Evolutionary conservation across 2,888 invertebrate species (phyloP).

Genomic region (Ametastegia equiseti): DNA sequence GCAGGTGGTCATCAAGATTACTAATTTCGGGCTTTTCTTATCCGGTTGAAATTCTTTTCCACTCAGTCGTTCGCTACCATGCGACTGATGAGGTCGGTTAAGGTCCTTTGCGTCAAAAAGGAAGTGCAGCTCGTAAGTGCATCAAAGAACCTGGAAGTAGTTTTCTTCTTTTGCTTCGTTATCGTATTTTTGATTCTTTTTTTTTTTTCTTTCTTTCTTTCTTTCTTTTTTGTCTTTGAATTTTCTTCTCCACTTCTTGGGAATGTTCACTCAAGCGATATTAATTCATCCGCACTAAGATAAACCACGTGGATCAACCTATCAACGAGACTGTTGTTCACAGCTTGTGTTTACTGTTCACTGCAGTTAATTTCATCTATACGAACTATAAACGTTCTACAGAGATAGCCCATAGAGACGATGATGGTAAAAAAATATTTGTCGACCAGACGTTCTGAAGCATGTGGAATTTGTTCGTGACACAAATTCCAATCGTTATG

Average conservation of each 20-base stretch:
- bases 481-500: slow-evolving; percentile 18
- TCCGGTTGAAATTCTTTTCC: neutral
- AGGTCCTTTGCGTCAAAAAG: slow-evolving; percentile 39
- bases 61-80: slow-evolving; percentile 25
- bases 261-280: neutral
- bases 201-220: neutral
- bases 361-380: neutral
- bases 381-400: neutral
- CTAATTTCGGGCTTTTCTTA: neutral
- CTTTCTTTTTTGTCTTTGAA: neutral
- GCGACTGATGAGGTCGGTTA: slow-evolving; percentile 42
- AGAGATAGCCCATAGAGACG: neutral
- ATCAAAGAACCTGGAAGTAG: neutral
- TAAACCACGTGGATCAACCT: neutral
- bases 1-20: neutral
- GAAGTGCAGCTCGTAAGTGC: slow-evolving; percentile 44
- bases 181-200: too few species aligned
- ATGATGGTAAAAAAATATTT: neutral
- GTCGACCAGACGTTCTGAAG: slow-evolving; percentile 20
- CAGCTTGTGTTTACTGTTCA: slow-evolving; percentile 1
- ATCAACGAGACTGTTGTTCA: slow-evolving; percentile 14
- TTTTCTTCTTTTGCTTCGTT: neutral
- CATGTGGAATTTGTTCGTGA: slow-evolving; percentile 44
- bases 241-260: neutral
- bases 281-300: neutral